A percentile compares a stretch with the other conserved stretches of the same genome.
Evolutionary conservation across 1,140 invertebrate genomes (phyloP).

Genomic region (Triops longicaudatus): DNA sequence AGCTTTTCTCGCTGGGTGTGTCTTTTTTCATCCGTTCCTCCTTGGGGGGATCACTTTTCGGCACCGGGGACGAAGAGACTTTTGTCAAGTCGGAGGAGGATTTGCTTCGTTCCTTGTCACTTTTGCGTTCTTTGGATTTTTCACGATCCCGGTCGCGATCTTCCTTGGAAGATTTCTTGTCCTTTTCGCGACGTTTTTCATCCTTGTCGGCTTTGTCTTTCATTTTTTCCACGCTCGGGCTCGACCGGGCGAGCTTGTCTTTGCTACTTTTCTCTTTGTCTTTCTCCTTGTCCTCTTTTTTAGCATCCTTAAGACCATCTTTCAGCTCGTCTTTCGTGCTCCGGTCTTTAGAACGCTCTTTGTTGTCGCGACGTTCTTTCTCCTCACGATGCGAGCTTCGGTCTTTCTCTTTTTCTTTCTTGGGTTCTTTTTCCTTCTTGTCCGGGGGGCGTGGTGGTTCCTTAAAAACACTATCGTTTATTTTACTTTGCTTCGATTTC

Average conservation of each 20-base stretch:
- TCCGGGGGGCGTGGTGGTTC: not conserved
- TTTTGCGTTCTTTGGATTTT: conserved; percentile 39
- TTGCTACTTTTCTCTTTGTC: conserved; percentile 31
- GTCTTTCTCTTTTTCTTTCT: conserved; percentile 44
- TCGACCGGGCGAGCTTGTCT: conserved; percentile 29
- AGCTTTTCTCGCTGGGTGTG: conserved; percentile 37
- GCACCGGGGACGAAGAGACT: not conserved
- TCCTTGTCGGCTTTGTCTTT: conserved; percentile 35
- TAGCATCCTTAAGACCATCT: conserved; percentile 31
- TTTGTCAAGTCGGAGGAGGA: not conserved
- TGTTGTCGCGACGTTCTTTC: conserved; percentile 43
- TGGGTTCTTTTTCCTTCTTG: conserved; percentile 33
- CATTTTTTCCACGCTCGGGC: conserved; percentile 30
- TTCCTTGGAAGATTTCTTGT: conserved; percentile 30
- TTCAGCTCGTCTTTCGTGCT: conserved; percentile 39
- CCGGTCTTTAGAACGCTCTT: conserved; percentile 47
- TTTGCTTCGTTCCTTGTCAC: conserved; percentile 40
- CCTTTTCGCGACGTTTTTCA: conserved; percentile 36
- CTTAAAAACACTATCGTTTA: conserved; percentile 29
- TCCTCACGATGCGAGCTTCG: conserved; percentile 42
- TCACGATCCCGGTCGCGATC: conserved; percentile 37
- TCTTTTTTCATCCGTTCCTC: conserved; percentile 37
- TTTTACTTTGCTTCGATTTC: conserved; percentile 36
- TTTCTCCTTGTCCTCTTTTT: conserved; percentile 38
- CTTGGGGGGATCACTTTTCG: conserved; percentile 33